Base-by-base conservation (phyloP, 2,797 vertebrate genomes). In the Hippoglossus hippoglossus region DNA sequence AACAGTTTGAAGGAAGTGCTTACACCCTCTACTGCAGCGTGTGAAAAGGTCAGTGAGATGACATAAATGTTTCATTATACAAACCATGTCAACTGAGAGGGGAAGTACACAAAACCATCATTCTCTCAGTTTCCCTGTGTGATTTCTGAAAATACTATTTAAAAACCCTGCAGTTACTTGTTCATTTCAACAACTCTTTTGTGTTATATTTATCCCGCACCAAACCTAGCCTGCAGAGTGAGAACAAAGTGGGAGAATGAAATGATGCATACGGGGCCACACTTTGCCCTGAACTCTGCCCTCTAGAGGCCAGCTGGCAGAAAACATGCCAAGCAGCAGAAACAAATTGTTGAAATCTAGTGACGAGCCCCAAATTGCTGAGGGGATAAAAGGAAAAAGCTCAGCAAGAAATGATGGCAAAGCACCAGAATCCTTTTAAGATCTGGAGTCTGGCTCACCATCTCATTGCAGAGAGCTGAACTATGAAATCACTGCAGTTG, bases 31-130 rank as follows among this genome's bases (percentile, higher is more conserved):
- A 25, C 71, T 63, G 68, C 79, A 73, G 76, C 15, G 39, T 88
- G 86, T 73, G 84, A 91, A 89, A 77, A 84, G 68, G 59, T 87
- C 80, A 84, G 41, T 21, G 34, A 55, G 71, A 86, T 89, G 81
- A 92, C 78, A 80, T 82, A 87, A 90, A 56, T 12, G 76, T 79
- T 87, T 86, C 52, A 79, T 71, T 78, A 77, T 61, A 71, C 4
- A 81, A 80, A 65, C 63, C 44, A 51, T 63, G 63, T 49, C 26
- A 66, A 58, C 57, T 63, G 49, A 54, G 16, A 78, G 62, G 21
- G 39, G 18, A 69, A 49, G 10, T 41, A n/a, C 16, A 64, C 55
- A 50, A 62, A 61, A 50, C 50, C 56, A 31, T 34, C 19, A 22
- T 7, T 24, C 21, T 61, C 26, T 63, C 15, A 24, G 11, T 46